A percentile compares a stretch with the other conserved stretches of the same genome.
phyloP scores from a whole-genome alignment of 2,888 invertebrate species.

The Empis stercorea region DNA sequence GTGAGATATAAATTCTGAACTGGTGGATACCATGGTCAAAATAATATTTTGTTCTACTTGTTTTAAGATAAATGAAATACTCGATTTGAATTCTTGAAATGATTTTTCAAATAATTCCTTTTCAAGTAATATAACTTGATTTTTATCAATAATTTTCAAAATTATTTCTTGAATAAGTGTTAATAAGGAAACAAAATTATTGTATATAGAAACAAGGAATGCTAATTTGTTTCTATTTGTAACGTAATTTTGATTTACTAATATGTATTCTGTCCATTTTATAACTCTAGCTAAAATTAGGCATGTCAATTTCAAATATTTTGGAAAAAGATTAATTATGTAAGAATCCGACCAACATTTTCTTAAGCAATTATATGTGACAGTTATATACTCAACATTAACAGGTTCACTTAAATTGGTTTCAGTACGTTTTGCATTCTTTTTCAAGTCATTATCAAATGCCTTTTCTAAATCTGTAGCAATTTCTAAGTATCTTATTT shows the following conservation, averaged over 20 bases:
- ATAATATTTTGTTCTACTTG: too few relatives aligned
- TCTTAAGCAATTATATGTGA: slow-evolving; percentile 38
- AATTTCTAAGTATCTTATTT: slow-evolving; percentile 73
- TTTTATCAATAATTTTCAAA: too few relatives aligned
- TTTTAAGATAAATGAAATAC: too few relatives aligned
- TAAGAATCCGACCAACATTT: slow-evolving; percentile 63
- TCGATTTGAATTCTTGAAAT: too few relatives aligned
- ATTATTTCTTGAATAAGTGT: too few relatives aligned
- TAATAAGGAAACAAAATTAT: too few relatives aligned
- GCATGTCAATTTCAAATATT: slow-evolving; percentile 74
- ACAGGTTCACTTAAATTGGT: too few relatives aligned
- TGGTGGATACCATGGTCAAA: too few relatives aligned
- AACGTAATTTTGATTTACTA: slow-evolving; percentile 2
- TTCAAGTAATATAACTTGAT: too few relatives aligned
- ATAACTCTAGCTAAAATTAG: slow-evolving; percentile 65
- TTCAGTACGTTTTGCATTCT: slow-evolving; percentile 6
- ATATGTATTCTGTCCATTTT: slow-evolving; percentile 42
- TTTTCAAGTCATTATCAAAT: slow-evolving; percentile 7
- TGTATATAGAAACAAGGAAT: not conserved
- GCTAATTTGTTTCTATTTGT: not conserved
- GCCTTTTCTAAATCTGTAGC: slow-evolving; percentile 40
- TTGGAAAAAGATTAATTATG: slow-evolving; percentile 56
- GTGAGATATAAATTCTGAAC: slow-evolving; percentile 49
- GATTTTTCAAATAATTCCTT: too few relatives aligned
- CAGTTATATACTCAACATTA: too few relatives aligned